Base-by-base conservation (phyloP, 2,888 invertebrate genomes). In the Holacanthella duospinosa region DNA sequence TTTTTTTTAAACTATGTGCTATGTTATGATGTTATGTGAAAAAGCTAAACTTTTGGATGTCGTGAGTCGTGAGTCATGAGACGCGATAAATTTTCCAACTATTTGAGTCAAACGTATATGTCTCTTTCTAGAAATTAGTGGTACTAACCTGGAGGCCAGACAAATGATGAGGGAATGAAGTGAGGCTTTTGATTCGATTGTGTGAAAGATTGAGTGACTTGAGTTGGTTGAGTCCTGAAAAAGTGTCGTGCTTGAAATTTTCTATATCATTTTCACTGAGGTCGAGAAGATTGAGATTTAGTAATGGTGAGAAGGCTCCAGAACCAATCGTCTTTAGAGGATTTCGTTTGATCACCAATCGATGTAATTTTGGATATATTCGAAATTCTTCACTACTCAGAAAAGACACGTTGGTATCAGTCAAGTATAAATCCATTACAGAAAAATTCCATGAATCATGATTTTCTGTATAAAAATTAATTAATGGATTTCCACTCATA, bases 331-430 rank as follows among this genome's bases (percentile, higher is more conserved):
- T 81, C 21, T 86, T 84, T 65, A 84, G 80, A 77, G 91, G 91
- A 71, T 82, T 83, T 44, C 84, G 82, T 71, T 91, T 78, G 75
- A 85, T 85, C 62, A 91, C 81, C 74, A 86, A 87, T 28, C 72
- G 66, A 75, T 88, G 83, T 43, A 91, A 78, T 0, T 86, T 83
- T 25, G 89, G 87, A 74, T 90, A 91, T 43, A 87, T 85, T 74
- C 89, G 88, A 74, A 92, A 91, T 75, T 91, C 91, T 75, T 86
- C 87, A 71, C 87, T 88, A 0, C 89, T 89, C 57, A 92, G 83
- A 68, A 90, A 86, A 25, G 85, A 87, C 59, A 91, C 80, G 76
- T 91, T 91, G 6, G 91, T 90, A 54, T 83, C 82, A 66, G 85
- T 85, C 70, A 89, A 85, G 75, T 89, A 85, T 61, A 90, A 81